Evolutionary conservation across 2,888 invertebrate genomes (phyloP).

Genomic region (Chesias legatella): DNA sequence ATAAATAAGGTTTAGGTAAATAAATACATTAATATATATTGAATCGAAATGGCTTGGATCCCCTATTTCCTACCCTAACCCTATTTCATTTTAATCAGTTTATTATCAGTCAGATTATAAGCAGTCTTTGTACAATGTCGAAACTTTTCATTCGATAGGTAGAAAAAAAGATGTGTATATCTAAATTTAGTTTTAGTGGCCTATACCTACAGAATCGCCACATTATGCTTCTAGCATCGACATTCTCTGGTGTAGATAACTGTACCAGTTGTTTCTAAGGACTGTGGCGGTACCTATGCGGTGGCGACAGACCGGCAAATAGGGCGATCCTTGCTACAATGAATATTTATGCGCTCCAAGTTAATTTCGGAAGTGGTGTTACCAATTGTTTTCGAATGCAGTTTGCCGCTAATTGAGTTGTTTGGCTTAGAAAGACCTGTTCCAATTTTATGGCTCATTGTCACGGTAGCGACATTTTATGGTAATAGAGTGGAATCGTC

Average conservation of each 20-base stretch:
- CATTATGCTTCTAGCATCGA: slow-evolving; percentile 68
- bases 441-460: slow-evolving; percentile 13
- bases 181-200: too few species aligned
- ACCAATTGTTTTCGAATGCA: slow-evolving; percentile 31
- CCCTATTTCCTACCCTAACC: too few species aligned
- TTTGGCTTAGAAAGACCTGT: slow-evolving; percentile 17
- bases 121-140: too few species aligned
- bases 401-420: slow-evolving; percentile 27
- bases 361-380: slow-evolving; percentile 50
- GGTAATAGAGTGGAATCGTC: slow-evolving; percentile 7
- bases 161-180: too few species aligned
- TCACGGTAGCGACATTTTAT: slow-evolving; percentile 16
- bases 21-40: too few species aligned
- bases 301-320: slow-evolving; percentile 67
- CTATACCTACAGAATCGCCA: too few species aligned
- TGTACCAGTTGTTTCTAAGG: slow-evolving; percentile 1
- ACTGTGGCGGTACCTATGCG: slow-evolving; percentile 37
- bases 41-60: too few species aligned
- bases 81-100: too few species aligned
- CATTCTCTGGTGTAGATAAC: slow-evolving; percentile 10
- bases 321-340: slow-evolving; percentile 58
- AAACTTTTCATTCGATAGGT: too few species aligned
- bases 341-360: slow-evolving; percentile 62
- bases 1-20: too few species aligned
- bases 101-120: too few species aligned